phyloP scores from a whole-genome alignment of 2,113 vertebrate species.

The Formicarius rufipectus region DNA sequence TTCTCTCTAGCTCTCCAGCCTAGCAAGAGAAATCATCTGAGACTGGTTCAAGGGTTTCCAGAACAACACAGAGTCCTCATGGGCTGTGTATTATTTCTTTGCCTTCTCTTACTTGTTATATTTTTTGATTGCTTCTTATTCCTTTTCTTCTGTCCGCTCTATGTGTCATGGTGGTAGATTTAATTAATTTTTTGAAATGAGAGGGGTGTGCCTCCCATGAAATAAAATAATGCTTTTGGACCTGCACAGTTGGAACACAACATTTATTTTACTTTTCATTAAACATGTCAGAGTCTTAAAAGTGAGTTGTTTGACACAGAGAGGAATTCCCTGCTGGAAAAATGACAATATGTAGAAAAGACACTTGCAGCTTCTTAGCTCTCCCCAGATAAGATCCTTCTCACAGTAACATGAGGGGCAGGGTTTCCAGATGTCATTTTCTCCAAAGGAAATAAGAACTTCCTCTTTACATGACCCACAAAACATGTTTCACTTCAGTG shows the following conservation, averaged over 20 bases:
- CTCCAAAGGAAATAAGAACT: conserved; percentile 22
- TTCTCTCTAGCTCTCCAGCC: neutral
- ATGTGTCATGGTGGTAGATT: neutral
- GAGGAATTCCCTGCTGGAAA: neutral
- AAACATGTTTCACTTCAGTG: neutral
- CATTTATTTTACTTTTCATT: neutral
- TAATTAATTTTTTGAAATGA: neutral
- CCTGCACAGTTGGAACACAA: neutral
- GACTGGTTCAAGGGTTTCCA: neutral
- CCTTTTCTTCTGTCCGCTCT: neutral
- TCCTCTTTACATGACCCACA: neutral
- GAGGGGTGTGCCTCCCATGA: neutral
- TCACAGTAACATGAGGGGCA: neutral
- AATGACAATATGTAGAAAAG: neutral
- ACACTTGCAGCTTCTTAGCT: neutral
- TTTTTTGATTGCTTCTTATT: neutral
- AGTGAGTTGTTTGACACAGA: neutral
- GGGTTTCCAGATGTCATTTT: conserved; percentile 21
- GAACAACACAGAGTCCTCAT: neutral
- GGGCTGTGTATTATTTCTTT: neutral
- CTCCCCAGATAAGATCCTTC: neutral
- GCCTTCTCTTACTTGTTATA: neutral
- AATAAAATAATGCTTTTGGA: neutral
- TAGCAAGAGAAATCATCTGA: neutral
- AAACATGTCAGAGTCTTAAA: neutral